Conservation (phyloP, 2,113 vertebrate genomes). For the Zosterops japonicus region DNA sequence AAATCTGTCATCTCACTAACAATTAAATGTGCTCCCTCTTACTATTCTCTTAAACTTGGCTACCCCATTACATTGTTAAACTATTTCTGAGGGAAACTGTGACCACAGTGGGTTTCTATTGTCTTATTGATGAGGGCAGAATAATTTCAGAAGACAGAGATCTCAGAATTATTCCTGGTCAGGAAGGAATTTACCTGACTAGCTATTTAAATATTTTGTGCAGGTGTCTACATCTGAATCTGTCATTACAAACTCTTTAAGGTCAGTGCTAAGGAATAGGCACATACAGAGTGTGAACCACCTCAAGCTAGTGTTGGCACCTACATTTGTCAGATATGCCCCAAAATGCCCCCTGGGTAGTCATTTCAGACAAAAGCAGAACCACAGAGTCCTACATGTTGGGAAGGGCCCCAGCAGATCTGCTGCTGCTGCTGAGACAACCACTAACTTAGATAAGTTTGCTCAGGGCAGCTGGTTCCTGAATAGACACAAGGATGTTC, state of each 20-base stretch:
- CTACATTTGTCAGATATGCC: background rate
- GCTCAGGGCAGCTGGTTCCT: background rate
- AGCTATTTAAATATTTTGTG: background rate
- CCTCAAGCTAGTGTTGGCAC: background rate
- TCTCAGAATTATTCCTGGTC: background rate
- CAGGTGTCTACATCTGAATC: background rate
- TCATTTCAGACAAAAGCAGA: background rate
- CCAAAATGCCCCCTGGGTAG: accelerated
- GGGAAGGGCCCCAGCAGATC: background rate
- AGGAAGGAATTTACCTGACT: background rate
- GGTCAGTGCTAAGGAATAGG: background rate
- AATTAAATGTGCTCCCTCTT: background rate
- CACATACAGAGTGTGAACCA: background rate
- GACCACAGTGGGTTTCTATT: background rate
- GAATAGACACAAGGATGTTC: background rate
- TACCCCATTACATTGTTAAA: background rate
- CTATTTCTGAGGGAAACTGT: background rate
- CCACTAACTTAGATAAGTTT: background rate
- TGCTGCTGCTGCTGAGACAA: background rate
- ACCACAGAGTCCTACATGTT: background rate
- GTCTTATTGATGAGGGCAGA: background rate
- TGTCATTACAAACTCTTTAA: background rate
- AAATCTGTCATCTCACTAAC: background rate
- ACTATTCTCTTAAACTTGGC: background rate
- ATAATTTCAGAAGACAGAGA: background rate